A percentile compares a stretch with the other conserved stretches of the same genome.
These are phyloP conservation scores for Eucera pruinosa DNA, from an alignment of 2,888 invertebrate genomes.

Conservation along the genomic window DNA sequence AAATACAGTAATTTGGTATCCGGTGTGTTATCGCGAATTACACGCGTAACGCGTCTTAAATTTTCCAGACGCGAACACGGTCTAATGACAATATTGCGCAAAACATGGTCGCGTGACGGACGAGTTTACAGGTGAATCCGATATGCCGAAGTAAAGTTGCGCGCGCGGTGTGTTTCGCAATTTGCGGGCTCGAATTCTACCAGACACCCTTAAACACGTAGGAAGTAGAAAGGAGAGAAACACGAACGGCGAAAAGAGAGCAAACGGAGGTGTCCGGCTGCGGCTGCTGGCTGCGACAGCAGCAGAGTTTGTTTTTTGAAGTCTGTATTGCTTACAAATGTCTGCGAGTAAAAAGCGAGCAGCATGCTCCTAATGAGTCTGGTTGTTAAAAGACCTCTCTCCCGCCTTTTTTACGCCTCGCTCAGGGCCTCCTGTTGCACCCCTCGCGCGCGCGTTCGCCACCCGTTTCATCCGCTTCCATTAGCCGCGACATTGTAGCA, in stretches of 20 bases:
- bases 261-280: conserved; percentile 59
- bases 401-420: conserved; percentile 69
- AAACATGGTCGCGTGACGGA: too few species aligned
- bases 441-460: conserved; percentile 25
- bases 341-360: conserved; percentile 81
- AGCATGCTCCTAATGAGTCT: conserved; percentile 83
- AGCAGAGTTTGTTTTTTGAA: conserved; percentile 79
- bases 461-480: conserved; percentile 61
- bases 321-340: conserved; percentile 84
- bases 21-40: too few species aligned
- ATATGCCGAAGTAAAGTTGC: too few species aligned
- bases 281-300: conserved; percentile 71
- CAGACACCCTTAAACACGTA: conserved; percentile 75
- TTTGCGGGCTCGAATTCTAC: conserved; percentile 76
- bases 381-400: conserved; percentile 82
- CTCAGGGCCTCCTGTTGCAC: background rate
- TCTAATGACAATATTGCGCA: too few species aligned
- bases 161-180: too few species aligned
- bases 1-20: too few species aligned
- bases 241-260: conserved; percentile 66
- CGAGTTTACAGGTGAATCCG: too few species aligned
- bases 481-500: conserved; percentile 75
- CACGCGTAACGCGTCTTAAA: too few species aligned
- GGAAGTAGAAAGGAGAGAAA: conserved; percentile 30
- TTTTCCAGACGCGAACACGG: too few species aligned